phyloP scores from a whole-genome alignment of 23 tunicate genomes.

The Diplosoma virens region DNA sequence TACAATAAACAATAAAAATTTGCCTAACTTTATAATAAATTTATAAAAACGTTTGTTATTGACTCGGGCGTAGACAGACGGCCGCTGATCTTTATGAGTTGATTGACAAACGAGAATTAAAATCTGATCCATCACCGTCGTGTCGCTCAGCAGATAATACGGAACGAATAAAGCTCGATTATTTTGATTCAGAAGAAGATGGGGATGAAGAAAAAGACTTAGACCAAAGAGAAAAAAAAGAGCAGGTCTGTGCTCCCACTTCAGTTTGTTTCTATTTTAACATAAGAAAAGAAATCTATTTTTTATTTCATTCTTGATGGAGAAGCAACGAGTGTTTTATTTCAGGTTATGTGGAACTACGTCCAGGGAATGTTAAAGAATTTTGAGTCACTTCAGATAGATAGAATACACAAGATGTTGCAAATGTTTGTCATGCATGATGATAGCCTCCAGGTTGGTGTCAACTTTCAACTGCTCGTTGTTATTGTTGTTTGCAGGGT shows the following conservation, averaged over 20 bases:
- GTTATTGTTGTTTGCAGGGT: neutral
- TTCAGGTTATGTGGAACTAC: slow-evolving; percentile 75
- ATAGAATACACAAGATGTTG: slow-evolving; percentile 81
- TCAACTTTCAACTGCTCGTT: neutral
- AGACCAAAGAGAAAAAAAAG: slow-evolving; percentile 45
- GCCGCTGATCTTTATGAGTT: slow-evolving; percentile 21
- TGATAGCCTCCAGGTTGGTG: slow-evolving; percentile 45
- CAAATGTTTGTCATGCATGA: slow-evolving; percentile 83
- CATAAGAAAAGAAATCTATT: no score
- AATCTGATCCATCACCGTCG: neutral
- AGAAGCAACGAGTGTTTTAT: neutral
- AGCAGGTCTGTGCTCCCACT: slow-evolving; percentile 56
- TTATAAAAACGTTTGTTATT: neutral
- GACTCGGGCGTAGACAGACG: slow-evolving; percentile 5
- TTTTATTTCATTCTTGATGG: no score
- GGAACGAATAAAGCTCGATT: neutral
- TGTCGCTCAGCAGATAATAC: neutral
- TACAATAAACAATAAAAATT: no score
- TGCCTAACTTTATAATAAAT: neutral
- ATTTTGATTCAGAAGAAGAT: slow-evolving; percentile 54
- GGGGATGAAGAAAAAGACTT: slow-evolving; percentile 46
- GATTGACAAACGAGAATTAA: slow-evolving; percentile 9
- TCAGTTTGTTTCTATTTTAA: no score
- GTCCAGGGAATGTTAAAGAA: slow-evolving; percentile 87
- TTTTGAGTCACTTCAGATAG: slow-evolving; percentile 70